These are phyloP conservation scores for Eristalis arbustorum DNA, from an alignment of 2,888 invertebrate genomes.

Conservation along the genomic window DNA sequence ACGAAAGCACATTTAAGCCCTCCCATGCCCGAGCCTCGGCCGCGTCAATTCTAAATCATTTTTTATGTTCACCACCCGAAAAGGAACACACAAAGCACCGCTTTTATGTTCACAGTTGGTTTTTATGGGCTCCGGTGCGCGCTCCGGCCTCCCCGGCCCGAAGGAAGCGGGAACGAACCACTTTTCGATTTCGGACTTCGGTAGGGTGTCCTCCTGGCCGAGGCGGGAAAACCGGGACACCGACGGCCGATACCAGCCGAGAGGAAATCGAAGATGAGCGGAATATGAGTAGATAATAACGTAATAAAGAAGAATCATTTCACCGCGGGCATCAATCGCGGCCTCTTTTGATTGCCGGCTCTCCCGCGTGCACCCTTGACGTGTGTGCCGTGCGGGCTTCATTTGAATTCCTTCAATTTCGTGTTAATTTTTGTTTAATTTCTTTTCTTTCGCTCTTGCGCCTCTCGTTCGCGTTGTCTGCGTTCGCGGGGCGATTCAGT, in stretches of 20 bases:
- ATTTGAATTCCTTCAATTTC: not conserved
- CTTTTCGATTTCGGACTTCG: conserved; percentile 46
- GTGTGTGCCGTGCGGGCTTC: not conserved
- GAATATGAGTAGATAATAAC: conserved; percentile 66
- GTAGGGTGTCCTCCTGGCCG: conserved; percentile 26
- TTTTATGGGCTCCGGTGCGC: conserved; percentile 51
- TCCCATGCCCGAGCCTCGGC: not conserved
- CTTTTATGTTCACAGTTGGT: conserved; percentile 65
- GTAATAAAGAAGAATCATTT: conserved; percentile 70
- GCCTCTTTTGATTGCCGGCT: conserved; percentile 55
- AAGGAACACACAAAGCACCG: conserved; percentile 16
- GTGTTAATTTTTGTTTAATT: not conserved
- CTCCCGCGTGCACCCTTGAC: not conserved
- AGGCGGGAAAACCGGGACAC: not conserved
- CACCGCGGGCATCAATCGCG: conserved; percentile 69
- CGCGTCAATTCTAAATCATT: conserved; percentile 43
- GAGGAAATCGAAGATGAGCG: conserved; percentile 38
- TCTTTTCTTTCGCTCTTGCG: not conserved
- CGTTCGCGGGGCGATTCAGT: not conserved
- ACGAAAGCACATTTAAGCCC: not conserved
- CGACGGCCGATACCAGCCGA: not conserved
- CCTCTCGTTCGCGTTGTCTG: not conserved
- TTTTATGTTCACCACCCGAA: conserved; percentile 36
- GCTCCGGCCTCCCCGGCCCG: too few relatives aligned
- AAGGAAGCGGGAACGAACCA: not conserved